These are phyloP conservation scores for Syngnathus acus DNA, from an alignment of 2,797 vertebrate species.

Conservation along the genomic window DNA sequence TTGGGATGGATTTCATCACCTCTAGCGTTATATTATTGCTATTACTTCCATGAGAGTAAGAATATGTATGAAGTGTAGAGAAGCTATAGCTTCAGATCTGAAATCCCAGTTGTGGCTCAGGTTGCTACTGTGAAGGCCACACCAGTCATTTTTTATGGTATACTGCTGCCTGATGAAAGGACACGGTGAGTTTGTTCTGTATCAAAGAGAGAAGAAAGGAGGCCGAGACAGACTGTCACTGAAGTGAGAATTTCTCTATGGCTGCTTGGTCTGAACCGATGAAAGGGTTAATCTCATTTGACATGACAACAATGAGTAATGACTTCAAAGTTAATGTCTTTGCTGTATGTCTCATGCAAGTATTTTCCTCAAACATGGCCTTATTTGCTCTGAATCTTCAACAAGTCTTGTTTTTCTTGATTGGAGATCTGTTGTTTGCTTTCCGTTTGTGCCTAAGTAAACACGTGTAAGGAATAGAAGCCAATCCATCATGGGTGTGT, in stretches of 20 bases:
- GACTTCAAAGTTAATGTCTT: constrained; percentile 26
- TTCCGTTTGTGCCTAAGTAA: constrained; percentile 38
- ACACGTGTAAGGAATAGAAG: constrained; percentile 46
- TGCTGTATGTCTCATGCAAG: constrained; percentile 7
- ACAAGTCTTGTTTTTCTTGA: constrained; percentile 28
- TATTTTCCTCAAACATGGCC: constrained; percentile 25
- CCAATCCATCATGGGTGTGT: constrained; percentile 55
- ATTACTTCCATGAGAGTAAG: background rate
- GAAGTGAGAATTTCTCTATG: constrained; percentile 32
- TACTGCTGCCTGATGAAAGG: constrained; percentile 42
- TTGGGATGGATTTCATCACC: background rate
- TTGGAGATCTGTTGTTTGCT: constrained; percentile 19
- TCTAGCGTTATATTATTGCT: background rate
- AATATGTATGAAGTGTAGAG: background rate
- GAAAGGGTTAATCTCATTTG: constrained; percentile 56
- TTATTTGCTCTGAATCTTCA: constrained; percentile 26
- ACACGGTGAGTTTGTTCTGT: constrained; percentile 34
- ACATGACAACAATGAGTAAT: constrained; percentile 54
- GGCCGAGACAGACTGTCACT: constrained; percentile 23
- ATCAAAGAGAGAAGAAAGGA: constrained; percentile 38
- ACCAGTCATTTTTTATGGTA: constrained; percentile 30
- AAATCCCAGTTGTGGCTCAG: constrained; percentile 1
- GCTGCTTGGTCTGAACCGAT: constrained; percentile 39
- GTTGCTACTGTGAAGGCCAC: constrained; percentile 5
- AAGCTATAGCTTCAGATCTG: background rate